A percentile compares a stretch with the other conserved stretches of the same genome.
Conservation (phyloP, 1,140 invertebrate species). For the Thalassaphorura encarpata region DNA sequence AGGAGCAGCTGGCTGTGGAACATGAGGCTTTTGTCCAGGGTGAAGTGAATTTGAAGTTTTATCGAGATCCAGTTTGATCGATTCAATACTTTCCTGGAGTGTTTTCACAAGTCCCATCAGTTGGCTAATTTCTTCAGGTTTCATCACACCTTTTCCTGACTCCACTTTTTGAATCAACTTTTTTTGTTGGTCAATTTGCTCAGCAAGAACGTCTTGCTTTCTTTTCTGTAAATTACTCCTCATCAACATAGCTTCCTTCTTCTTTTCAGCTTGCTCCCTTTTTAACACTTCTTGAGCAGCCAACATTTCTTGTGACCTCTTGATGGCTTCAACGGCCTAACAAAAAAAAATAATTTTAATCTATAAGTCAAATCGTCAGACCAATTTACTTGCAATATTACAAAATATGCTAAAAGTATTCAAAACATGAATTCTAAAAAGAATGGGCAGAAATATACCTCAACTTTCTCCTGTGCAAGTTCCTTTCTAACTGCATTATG, state of each 20-base stretch:
- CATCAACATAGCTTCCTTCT: constrained; percentile 55
- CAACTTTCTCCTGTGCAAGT: constrained; percentile 27
- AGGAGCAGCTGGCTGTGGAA: neutral
- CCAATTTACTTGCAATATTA: no score
- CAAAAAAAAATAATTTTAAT: no score
- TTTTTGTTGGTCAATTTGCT: constrained; percentile 66
- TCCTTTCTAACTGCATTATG: constrained; percentile 36
- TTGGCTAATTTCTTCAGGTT: constrained; percentile 50
- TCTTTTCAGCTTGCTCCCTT: constrained; percentile 55
- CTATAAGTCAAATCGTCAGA: no score
- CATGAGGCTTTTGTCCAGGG: constrained; percentile 1
- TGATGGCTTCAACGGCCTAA: constrained; percentile 47
- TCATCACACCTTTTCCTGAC: constrained; percentile 46
- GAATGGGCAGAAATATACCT: constrained; percentile 17
- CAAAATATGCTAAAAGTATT: neutral
- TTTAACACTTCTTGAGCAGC: constrained; percentile 51
- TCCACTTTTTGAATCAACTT: constrained; percentile 62
- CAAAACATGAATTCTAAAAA: neutral
- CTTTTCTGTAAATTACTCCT: constrained; percentile 61
- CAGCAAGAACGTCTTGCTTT: constrained; percentile 65
- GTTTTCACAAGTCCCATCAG: constrained; percentile 62
- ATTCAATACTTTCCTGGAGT: constrained; percentile 58
- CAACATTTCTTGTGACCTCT: constrained; percentile 51
- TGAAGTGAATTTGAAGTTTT: constrained; percentile 32
- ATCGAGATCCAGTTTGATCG: constrained; percentile 55